Percentiles rank a stretch among this genome's conserved stretches.
These are phyloP conservation scores for Tarsius wallacei DNA, from an alignment of 2,797 vertebrate species.

Conservation along the genomic window DNA sequence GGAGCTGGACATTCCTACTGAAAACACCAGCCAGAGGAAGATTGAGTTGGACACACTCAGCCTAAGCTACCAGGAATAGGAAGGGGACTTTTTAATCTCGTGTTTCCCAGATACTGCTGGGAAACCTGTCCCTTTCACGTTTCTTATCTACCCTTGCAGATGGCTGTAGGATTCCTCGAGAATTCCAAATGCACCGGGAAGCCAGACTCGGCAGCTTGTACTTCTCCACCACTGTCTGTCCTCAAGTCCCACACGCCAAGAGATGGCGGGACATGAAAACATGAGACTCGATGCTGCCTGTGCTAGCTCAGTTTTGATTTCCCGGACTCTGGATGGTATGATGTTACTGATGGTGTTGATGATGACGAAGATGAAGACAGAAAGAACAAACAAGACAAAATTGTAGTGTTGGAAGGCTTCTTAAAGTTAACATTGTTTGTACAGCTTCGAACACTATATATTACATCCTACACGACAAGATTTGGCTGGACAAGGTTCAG, in stretches of 20 bases:
- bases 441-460: neutral
- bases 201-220: neutral
- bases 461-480: slow-evolving; percentile 48
- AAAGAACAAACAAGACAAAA: neutral
- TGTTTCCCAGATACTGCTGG: neutral
- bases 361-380: neutral
- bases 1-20: neutral
- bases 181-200: neutral
- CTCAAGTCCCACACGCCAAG: neutral
- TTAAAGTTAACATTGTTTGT: neutral
- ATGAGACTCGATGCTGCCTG: neutral
- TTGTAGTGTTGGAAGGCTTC: neutral
- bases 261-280: neutral
- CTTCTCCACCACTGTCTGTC: neutral
- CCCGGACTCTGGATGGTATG: neutral
- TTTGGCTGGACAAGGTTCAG: neutral
- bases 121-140: neutral
- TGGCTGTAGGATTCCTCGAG: neutral
- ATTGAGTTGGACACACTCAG: neutral
- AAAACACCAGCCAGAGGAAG: neutral
- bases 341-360: neutral
- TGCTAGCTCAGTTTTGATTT: neutral
- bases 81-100: accelerated
- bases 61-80: neutral
- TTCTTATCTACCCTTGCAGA: neutral